Base-by-base conservation (phyloP, 2,888 invertebrate species). In the Rhodophaea formosa region DNA sequence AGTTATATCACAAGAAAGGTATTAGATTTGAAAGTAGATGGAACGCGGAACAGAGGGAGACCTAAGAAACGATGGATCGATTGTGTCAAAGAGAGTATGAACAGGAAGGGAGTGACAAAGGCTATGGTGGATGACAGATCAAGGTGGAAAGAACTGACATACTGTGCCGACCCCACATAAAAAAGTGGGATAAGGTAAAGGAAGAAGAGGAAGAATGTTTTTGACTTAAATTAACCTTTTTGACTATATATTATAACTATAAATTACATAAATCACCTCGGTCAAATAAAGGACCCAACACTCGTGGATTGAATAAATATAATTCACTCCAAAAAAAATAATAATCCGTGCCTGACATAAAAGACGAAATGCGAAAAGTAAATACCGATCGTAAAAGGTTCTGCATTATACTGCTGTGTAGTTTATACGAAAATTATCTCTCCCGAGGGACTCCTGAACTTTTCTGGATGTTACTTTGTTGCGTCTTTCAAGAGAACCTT, bases 261-360 rank as follows among this genome's bases (percentile, higher is more conserved):
- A 23, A n/a, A 23, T 23, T 23, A 23, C n/a, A 46, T 46, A 46
- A 46, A 46, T 46, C 46, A 46, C 29, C 1, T 46, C 29, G 45
- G 45, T 45, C 45, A 45, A 45, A 45, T 16, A 15, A 45, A 17
- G 23, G 45, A 46, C 46, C 16, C n/a, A 7, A 30, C 47, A 15
- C 47, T 7, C 49, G 49, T 16, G 49, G 1, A 32, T 32, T 32
- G 49, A 49, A 49, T 49, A 49, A 49, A 29, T 46, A 46, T 46
- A 23, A 46, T 46, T 3, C 30, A 32, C 30, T 32, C 7, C 14
- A 49, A 49, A 49, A 49, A n/a, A n/a, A n/a, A n/a, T n/a, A n/a
- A 32, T 49, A 32, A 49, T 49, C 49, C 30, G 7, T 32, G 30
- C 30, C n/a, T 32, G 49, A 49, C 32, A 49, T 32, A 49, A 49